phyloP scores from a whole-genome alignment of 2,113 vertebrate genomes.

The Miniopterus natalensis region DNA sequence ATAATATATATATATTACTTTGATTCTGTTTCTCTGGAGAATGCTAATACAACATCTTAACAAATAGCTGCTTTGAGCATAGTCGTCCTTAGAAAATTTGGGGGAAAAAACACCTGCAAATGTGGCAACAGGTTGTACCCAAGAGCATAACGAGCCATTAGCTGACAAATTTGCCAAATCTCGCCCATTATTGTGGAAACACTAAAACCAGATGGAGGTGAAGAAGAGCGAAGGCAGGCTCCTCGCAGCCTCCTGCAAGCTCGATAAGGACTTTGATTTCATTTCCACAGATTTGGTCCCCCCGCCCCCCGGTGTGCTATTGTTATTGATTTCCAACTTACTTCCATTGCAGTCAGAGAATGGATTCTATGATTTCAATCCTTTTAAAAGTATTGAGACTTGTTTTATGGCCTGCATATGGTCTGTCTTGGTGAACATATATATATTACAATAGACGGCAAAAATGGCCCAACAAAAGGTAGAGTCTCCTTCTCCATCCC shows the following conservation, averaged over 20 bases:
- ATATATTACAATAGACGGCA: neutral
- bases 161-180: constrained; percentile 5
- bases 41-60: neutral
- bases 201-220: neutral
- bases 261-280: neutral
- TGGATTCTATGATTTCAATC: neutral
- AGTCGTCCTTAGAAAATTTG: neutral
- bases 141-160: neutral
- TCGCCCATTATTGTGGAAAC: neutral
- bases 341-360: neutral
- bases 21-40: neutral
- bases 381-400: neutral
- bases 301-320: neutral
- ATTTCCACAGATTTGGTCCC: neutral
- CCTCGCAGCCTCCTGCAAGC: neutral
- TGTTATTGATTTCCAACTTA: neutral
- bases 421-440: neutral
- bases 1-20: neutral
- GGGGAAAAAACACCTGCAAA: neutral
- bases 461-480: neutral
- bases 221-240: neutral
- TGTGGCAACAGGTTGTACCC: neutral
- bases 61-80: neutral
- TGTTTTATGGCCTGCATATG: neutral
- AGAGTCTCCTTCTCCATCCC: neutral